These are phyloP conservation scores for Atrina japonica DNA, from an alignment of 2,888 invertebrate genomes.

Conservation along the genomic window DNA sequence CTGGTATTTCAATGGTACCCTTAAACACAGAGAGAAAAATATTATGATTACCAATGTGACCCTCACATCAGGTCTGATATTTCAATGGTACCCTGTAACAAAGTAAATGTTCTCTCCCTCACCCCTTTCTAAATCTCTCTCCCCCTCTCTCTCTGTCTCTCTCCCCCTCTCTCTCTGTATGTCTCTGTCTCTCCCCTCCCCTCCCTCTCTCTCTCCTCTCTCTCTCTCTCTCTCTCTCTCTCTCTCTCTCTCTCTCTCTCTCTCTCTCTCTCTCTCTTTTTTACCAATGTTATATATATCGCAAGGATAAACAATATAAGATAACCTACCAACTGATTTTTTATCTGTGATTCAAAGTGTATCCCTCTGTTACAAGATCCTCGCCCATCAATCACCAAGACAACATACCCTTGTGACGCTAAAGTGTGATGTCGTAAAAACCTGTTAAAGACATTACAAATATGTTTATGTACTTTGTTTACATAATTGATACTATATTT, in stretches of 20 bases:
- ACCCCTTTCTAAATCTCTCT: too few species aligned
- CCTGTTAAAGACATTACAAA: constrained; percentile 81
- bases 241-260: constrained; percentile 9
- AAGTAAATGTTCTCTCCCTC: too few species aligned
- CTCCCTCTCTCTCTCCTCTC: too few species aligned
- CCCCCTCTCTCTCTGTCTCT: too few species aligned
- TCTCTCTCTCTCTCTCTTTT: constrained; percentile 6
- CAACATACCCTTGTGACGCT: constrained; percentile 97
- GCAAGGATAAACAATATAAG: too few species aligned
- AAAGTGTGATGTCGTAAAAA: constrained; percentile 96
- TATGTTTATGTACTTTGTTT: neutral
- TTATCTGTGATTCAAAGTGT: constrained; percentile 94
- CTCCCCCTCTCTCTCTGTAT: too few species aligned
- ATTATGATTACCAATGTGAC: neutral
- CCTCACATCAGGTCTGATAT: neutral
- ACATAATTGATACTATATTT: too few species aligned
- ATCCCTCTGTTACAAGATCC: constrained; percentile 97
- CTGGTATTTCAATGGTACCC: constrained; percentile 95
- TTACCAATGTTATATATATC: too few species aligned
- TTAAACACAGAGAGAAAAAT: constrained; percentile 63
- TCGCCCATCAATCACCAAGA: constrained; percentile 96
- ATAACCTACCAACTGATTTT: constrained; percentile 87
- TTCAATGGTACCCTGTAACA: constrained; percentile 13
- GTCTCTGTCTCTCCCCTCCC: too few species aligned
- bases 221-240: neutral